Conservation (phyloP, 2,888 invertebrate species). For the Lymantria monacha region DNA sequence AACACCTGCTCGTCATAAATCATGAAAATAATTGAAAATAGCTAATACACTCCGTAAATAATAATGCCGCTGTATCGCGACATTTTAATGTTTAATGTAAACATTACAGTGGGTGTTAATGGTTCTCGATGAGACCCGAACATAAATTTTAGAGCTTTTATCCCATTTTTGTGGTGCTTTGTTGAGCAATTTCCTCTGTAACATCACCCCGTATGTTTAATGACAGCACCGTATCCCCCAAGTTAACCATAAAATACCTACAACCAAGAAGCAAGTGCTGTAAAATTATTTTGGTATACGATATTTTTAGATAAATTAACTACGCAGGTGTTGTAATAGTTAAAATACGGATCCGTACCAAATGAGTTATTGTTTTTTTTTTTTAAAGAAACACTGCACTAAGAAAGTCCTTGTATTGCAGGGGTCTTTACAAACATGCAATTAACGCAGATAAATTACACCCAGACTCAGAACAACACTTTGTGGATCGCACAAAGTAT, state of each 20-base stretch:
- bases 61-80: constrained; percentile 59
- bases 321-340: too few relatives aligned
- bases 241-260: constrained; percentile 27
- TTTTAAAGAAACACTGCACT: too few relatives aligned
- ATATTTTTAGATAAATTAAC: too few relatives aligned
- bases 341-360: too few relatives aligned
- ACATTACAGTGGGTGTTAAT: constrained; percentile 71
- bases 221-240: constrained; percentile 23
- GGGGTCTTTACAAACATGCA: too few relatives aligned
- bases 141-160: constrained; percentile 71
- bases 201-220: constrained; percentile 38
- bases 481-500: too few relatives aligned
- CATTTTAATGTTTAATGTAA: constrained; percentile 77
- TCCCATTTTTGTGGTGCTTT: constrained; percentile 64
- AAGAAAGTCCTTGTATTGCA: too few relatives aligned
- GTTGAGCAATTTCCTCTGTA: constrained; percentile 52
- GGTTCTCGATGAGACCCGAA: constrained; percentile 62
- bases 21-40: constrained; percentile 59
- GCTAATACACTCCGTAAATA: constrained; percentile 69
- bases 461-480: too few relatives aligned
- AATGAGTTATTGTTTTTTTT: too few relatives aligned
- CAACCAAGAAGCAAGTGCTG: neutral
- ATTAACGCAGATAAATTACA: too few relatives aligned
- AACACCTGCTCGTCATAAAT: neutral
- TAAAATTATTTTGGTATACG: too few relatives aligned